phyloP scores from a whole-genome alignment of 2,113 vertebrate species.

The Aix galericulata region DNA sequence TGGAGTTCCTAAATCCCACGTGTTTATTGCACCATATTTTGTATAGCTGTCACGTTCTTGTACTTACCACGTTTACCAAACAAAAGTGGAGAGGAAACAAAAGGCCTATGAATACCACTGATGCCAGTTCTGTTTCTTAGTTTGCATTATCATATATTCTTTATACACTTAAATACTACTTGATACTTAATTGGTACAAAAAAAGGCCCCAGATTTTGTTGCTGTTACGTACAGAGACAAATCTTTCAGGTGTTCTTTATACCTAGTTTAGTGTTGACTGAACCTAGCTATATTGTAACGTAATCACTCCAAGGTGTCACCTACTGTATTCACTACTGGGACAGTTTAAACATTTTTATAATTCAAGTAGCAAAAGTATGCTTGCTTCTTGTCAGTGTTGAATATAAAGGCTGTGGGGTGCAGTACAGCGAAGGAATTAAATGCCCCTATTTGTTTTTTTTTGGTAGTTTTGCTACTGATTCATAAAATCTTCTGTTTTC shows the following conservation, averaged over 20 bases:
- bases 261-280: not conserved
- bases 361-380: not conserved
- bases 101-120: not conserved
- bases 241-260: not conserved
- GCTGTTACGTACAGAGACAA: not conserved
- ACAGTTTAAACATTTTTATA: not conserved
- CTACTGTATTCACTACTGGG: not conserved
- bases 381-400: not conserved
- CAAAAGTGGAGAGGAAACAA: not conserved
- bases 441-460: not conserved
- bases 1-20: not conserved
- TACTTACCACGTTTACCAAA: not conserved
- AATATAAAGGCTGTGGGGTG: not conserved
- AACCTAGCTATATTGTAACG: not conserved
- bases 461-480: not conserved
- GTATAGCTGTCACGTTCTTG: fast-evolving
- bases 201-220: not conserved
- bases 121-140: not conserved
- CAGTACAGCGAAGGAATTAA: not conserved
- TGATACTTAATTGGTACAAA: fast-evolving
- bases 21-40: not conserved
- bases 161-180: not conserved
- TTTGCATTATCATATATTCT: not conserved
- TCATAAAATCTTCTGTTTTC: not conserved
- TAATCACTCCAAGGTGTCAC: not conserved